A percentile compares a stretch with the other conserved stretches of the same genome.
Conservation (phyloP, 1,140 invertebrate genomes). For the Eupristina koningsbergeri region DNA sequence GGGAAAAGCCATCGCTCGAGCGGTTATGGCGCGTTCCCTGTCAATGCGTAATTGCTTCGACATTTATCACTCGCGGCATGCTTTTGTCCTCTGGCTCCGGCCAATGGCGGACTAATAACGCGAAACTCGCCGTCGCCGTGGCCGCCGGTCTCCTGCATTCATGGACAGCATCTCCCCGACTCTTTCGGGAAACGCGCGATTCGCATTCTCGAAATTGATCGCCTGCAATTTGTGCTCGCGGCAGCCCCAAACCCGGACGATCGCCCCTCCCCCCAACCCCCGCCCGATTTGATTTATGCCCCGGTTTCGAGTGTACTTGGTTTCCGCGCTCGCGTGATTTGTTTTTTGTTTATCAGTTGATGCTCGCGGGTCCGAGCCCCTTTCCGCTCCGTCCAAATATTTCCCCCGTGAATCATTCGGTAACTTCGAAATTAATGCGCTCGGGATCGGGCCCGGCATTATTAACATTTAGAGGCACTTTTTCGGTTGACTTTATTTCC, state of each 20-base stretch:
- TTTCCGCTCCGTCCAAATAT: background rate
- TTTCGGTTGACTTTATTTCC: background rate
- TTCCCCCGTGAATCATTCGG: background rate
- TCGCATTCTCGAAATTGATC: conserved; percentile 42
- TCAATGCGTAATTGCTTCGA: conserved; percentile 58
- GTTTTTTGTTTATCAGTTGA: conserved; percentile 39
- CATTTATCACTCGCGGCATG: conserved; percentile 53
- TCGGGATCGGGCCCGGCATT: background rate
- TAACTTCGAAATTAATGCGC: background rate
- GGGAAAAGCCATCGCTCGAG: too few relatives aligned
- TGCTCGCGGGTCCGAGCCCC: too few relatives aligned
- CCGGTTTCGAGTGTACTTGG: conserved; percentile 13
- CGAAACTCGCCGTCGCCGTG: too few relatives aligned
- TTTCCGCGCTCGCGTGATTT: conserved; percentile 3
- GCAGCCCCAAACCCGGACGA: background rate
- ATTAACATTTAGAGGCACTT: background rate
- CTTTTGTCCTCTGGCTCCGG: conserved; percentile 33
- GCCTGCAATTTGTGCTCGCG: conserved; percentile 37
- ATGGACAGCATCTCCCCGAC: conserved; percentile 28
- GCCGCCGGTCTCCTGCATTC: conserved; percentile 2
- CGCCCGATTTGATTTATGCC: conserved; percentile 23
- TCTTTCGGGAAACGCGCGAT: conserved; percentile 32
- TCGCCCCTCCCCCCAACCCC: background rate
- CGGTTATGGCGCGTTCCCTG: conserved; percentile 37
- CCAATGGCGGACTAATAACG: conserved; percentile 12